Evolutionary conservation across 2,113 vertebrate genomes (phyloP).

Genomic region (Cepphus grylle): DNA sequence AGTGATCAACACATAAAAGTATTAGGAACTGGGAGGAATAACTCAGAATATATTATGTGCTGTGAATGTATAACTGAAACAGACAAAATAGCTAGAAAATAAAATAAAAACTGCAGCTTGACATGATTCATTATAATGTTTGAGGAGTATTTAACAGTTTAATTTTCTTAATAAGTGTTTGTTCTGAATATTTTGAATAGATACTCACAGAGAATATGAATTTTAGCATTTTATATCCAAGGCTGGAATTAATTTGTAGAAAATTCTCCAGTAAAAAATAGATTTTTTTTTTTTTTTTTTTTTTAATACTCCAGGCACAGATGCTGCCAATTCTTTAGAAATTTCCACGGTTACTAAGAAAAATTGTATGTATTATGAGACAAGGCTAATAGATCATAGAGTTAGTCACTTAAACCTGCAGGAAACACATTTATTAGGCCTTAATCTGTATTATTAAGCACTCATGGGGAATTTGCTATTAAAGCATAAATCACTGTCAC

Average conservation of each 20-base stretch:
- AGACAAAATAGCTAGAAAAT: constrained; percentile 36
- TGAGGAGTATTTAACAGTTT: constrained; percentile 44
- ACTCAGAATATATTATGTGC: not conserved
- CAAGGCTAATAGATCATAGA: constrained; percentile 45
- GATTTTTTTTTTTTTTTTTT: constrained; percentile 37
- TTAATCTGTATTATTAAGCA: constrained; percentile 63
- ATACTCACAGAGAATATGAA: constrained; percentile 3
- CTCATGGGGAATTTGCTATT: constrained; percentile 41
- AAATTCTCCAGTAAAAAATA: constrained; percentile 32
- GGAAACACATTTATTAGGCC: constrained; percentile 61
- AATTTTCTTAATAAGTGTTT: constrained; percentile 38
- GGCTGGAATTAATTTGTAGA: constrained; percentile 47
- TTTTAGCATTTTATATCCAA: constrained; percentile 4
- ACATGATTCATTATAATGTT: not conserved
- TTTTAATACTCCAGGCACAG: constrained; percentile 35
- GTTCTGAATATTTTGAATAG: not conserved
- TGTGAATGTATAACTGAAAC: constrained; percentile 24
- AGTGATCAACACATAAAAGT: constrained; percentile 18
- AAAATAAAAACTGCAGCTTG: constrained; percentile 14
- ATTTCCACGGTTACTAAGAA: constrained; percentile 49
- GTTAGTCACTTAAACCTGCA: constrained; percentile 56
- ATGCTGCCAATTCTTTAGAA: constrained; percentile 48
- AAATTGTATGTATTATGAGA: constrained; percentile 51
- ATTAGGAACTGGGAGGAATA: not conserved
- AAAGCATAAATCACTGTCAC: constrained; percentile 62